phyloP scores from a whole-genome alignment of 92 coral and sea anemone genomes.

The Porites cylindrica region DNA sequence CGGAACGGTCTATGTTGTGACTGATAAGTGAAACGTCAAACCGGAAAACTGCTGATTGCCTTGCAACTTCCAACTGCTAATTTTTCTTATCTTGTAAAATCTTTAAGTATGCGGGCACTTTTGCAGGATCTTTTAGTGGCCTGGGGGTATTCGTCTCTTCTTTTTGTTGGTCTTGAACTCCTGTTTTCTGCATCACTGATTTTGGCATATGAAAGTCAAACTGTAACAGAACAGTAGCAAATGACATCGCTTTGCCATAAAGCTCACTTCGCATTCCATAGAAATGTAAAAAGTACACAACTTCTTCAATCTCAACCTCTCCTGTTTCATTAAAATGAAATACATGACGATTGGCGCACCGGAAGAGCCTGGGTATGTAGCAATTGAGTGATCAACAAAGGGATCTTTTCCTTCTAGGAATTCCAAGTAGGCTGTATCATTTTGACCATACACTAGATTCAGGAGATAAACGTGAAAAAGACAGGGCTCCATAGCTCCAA shows the following conservation, averaged over 20 bases:
- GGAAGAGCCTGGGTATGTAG: constrained; percentile 19
- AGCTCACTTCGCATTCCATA: constrained; percentile 19
- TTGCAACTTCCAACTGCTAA: too few species aligned
- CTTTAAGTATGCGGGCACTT: too few species aligned
- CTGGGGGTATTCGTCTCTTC: too few species aligned
- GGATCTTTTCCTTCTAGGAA: constrained; percentile 7
- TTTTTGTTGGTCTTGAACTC: too few species aligned
- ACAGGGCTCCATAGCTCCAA: neutral
- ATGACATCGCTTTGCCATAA: constrained; percentile 19
- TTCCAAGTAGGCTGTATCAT: neutral
- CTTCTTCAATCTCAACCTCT: constrained; percentile 3
- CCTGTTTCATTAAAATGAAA: constrained; percentile 5
- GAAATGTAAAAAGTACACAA: constrained; percentile 23
- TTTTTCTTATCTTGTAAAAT: too few species aligned
- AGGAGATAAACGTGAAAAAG: neutral
- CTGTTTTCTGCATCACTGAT: too few species aligned
- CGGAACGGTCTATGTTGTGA: too few species aligned
- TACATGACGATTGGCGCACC: constrained; percentile 25
- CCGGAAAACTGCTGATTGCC: too few species aligned
- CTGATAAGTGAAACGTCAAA: too few species aligned
- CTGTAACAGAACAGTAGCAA: neutral
- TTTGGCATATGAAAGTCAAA: too few species aligned
- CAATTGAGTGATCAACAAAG: constrained; percentile 20
- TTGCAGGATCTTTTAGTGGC: too few species aligned
- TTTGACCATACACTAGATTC: constrained; percentile 6